Conservation (phyloP, 2,113 vertebrate genomes). For the Urocynchramus pylzowi region DNA sequence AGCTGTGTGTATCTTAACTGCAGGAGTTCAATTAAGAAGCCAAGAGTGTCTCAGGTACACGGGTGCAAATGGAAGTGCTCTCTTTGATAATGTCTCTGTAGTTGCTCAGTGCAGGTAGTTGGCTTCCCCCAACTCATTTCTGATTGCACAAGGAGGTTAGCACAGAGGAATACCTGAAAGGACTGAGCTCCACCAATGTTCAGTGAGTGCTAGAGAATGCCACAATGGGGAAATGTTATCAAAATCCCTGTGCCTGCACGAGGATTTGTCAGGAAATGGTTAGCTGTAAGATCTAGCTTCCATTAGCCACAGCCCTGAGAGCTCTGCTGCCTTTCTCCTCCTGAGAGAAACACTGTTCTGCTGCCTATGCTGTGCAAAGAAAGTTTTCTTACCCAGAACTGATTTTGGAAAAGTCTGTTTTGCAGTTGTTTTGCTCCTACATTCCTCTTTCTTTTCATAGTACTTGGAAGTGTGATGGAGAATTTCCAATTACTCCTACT, state of each 20-base stretch:
- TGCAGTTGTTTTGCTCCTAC: background rate
- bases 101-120: background rate
- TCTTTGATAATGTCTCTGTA: constrained; percentile 52
- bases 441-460: background rate
- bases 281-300: background rate
- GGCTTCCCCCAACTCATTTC: constrained; percentile 57
- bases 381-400: background rate
- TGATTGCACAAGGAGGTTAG: constrained; percentile 48
- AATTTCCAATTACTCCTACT: background rate
- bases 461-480: background rate
- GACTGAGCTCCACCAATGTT: background rate
- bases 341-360: background rate
- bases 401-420: background rate
- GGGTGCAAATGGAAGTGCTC: background rate
- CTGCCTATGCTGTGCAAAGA: background rate
- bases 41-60: constrained; percentile 37
- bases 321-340: background rate
- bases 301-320: background rate
- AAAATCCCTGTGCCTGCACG: background rate
- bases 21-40: constrained; percentile 65
- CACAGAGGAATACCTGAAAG: constrained; percentile 24
- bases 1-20: constrained; percentile 41
- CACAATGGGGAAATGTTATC: background rate
- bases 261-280: background rate
- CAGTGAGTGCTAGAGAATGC: background rate